Evolutionary conservation across 2,113 vertebrate species (phyloP).

Genomic region (Sclerurus mexicanus): DNA sequence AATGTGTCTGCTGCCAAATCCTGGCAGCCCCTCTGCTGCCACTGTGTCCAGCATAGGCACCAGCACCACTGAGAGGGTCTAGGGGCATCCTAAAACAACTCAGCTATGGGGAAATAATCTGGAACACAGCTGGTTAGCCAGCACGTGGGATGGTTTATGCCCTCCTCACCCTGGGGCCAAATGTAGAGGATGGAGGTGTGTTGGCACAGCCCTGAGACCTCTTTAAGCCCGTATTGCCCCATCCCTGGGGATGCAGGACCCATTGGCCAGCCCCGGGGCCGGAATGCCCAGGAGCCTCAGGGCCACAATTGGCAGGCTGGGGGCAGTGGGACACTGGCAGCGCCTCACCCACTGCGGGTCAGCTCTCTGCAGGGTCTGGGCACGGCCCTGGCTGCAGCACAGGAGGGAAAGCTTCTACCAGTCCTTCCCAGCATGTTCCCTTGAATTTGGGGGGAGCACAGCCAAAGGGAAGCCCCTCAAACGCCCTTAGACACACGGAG

Average conservation of each 20-base stretch:
- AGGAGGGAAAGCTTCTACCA: background rate
- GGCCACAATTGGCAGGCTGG: background rate
- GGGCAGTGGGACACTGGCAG: background rate
- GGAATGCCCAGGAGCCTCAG: background rate
- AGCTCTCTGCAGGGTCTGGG: background rate
- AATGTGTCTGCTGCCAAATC: background rate
- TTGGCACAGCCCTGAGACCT: background rate
- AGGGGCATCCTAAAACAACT: background rate
- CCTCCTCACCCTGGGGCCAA: background rate
- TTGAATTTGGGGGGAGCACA: background rate
- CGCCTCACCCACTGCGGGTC: background rate
- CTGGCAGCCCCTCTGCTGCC: background rate
- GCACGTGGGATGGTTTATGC: too few relatives aligned
- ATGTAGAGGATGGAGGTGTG: background rate
- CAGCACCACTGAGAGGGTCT: background rate
- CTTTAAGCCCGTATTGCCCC: background rate
- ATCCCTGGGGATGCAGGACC: too few relatives aligned
- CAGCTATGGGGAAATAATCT: background rate
- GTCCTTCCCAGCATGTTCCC: background rate
- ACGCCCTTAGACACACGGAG: accelerated
- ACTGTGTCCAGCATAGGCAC: background rate
- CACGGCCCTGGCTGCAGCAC: background rate
- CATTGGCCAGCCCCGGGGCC: background rate
- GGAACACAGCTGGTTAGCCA: too few relatives aligned
- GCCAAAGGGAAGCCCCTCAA: background rate